Evolutionary conservation across 2,797 vertebrate genomes (phyloP), one percentile per base, ranked within the genome.

Genomic region (Notolabrus celidotus): DNA sequence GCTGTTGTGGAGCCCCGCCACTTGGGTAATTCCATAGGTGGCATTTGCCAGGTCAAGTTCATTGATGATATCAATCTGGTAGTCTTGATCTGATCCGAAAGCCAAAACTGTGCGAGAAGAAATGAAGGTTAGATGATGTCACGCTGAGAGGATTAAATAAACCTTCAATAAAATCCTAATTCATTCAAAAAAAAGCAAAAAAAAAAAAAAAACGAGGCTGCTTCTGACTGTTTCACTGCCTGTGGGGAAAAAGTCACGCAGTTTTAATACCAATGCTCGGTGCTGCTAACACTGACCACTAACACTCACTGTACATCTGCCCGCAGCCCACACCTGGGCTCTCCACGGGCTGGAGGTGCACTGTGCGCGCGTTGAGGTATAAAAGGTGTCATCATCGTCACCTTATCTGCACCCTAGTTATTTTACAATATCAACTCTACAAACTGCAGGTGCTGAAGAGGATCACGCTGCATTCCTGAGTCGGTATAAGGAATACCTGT

Each of bases 21-120:
- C 96, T 90, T 97, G 96, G 20, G 94, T 96, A 89, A 98, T 94
- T 87, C 97, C 97, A 78, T 93, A 85, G 22, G 96, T 97, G 74
- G 95, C 94, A 74, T 98, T 98, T 73, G 94, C 92, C 65, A 96
- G 94, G 90, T 97, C 96, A 79, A 99, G 91, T 80, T 98, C 97
- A 22, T 94, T 84, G 90, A 97, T 95, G 71, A 99, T 88, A 89
- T 99, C 97, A 85, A 98, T 92, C 88, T 98, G 96, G 87, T 97
- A 94, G 71, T 95, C 94, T 73, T 93, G 95, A 88, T 97, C 97
- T 86, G 94, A 93, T 88, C 96, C 96, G 85, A 95, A 94, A 87
- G 94, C 95, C 89, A 93, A 64, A 90, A 94, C 96, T 97, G 91
- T 64, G 71, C 77, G 34, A 59, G 60, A 82, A 36, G 52, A 80